Conservation (phyloP, 2,888 invertebrate species). For the Tinea semifulvella region DNA sequence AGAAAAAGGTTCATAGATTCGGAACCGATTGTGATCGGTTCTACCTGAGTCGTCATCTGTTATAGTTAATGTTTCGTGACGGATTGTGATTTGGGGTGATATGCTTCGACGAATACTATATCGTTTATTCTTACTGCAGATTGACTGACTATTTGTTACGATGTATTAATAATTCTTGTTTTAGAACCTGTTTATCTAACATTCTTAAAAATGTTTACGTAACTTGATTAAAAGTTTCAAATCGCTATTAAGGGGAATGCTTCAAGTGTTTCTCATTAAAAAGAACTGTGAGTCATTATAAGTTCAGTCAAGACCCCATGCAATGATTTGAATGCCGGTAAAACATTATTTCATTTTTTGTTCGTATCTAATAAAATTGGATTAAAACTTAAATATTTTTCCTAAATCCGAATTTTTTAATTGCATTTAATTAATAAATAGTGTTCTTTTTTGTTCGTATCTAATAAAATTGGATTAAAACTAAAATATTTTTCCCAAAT, state of each 20-base stretch:
- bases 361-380: too few species aligned
- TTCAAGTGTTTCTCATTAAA: not conserved
- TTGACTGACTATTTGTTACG: constrained; percentile 10
- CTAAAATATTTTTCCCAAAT: constrained; percentile 1
- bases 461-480: too few species aligned
- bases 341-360: constrained; percentile 2
- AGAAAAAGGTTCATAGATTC: constrained; percentile 1
- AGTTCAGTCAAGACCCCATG: constrained; percentile 1
- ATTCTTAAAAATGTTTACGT: too few species aligned
- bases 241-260: not conserved
- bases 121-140: constrained; percentile 11
- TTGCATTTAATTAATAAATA: not conserved
- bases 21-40: constrained; percentile 10
- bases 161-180: too few species aligned
- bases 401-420: not conserved
- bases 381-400: too few species aligned
- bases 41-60: constrained; percentile 12
- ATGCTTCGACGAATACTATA: constrained; percentile 1
- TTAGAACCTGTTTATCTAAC: too few species aligned
- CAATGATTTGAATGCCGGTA: not conserved
- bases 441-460: too few species aligned
- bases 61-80: constrained; percentile 16
- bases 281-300: too few species aligned
- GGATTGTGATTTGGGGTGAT: constrained; percentile 11
- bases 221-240: not conserved